phyloP scores from a whole-genome alignment of 2,888 invertebrate genomes.

The Cosmorhoe ocellata region DNA sequence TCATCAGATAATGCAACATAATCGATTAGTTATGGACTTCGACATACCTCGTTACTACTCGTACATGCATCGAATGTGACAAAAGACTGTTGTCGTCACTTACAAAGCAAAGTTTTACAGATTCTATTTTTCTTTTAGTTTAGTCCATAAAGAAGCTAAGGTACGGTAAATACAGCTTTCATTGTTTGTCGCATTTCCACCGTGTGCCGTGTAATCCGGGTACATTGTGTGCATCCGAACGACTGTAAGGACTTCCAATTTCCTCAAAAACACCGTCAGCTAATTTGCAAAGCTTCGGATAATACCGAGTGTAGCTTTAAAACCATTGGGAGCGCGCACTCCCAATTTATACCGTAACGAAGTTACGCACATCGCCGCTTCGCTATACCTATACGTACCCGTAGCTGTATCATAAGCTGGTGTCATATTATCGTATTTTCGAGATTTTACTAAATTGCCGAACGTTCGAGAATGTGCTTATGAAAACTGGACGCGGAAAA shows the following conservation, averaged over 20 bases:
- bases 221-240: not conserved
- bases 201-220: too few species aligned
- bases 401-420: constrained; percentile 15
- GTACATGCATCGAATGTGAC: too few species aligned
- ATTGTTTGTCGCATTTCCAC: too few species aligned
- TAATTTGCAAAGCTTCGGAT: constrained; percentile 23
- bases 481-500: constrained; percentile 1
- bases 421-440: constrained; percentile 15
- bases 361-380: constrained; percentile 22
- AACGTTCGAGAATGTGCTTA: constrained; percentile 1
- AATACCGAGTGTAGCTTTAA: constrained; percentile 25
- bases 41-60: too few species aligned
- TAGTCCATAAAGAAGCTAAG: too few species aligned
- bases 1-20: too few species aligned
- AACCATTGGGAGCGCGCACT: constrained; percentile 22
- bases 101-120: too few species aligned
- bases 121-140: too few species aligned
- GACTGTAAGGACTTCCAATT: constrained; percentile 9
- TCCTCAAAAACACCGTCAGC: constrained; percentile 15
- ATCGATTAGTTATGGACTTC: too few species aligned
- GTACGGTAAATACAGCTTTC: too few species aligned
- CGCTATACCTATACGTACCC: constrained; percentile 1
- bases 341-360: constrained; percentile 28
- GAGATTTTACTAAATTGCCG: constrained; percentile 9
- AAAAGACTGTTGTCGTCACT: too few species aligned